Base-by-base conservation (phyloP, 2,888 invertebrate species). In the Lepidochrysops patricia region DNA sequence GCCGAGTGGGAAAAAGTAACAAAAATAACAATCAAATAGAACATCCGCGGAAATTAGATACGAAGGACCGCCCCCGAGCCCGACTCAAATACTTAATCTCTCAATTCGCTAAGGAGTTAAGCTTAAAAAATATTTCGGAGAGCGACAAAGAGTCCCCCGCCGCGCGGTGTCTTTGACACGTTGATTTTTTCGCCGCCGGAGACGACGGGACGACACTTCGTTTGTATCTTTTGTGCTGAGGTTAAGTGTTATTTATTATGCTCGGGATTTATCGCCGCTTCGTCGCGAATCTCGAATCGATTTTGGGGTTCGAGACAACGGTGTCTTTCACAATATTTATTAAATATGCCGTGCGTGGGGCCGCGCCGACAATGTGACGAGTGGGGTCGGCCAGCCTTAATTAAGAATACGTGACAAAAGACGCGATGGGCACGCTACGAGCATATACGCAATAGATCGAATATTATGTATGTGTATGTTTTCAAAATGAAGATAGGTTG, bases 401-500 rank as follows among this genome's bases (percentile, higher is more conserved):
- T 90, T 90, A 90, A 88, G 89, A 89, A 87, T 89, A 89, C 89
- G 89, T 89, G 90, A 89, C 88, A 89, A 90, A 89, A 89, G 89
- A 89, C 82, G 87, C 83, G 86, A 84, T 84, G 81, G 80, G 79
- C 82, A 83, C 82, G 85, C 80, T 85, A 84, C 78, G 84, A 83
- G 83, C n/a, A n/a, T n/a, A n/a, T n/a, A n/a, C n/a, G n/a, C n/a
- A n/a, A n/a, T n/a, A n/a, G n/a, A n/a, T n/a, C n/a, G n/a, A n/a
- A n/a, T n/a, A n/a, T n/a, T n/a, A n/a, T n/a, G n/a, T n/a, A n/a
- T n/a, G n/a, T n/a, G n/a, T n/a, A n/a, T n/a, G n/a, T n/a, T n/a
- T n/a, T n/a, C n/a, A n/a, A n/a, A n/a, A n/a, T n/a, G n/a, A n/a
- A n/a, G n/a, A n/a, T n/a, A n/a, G n/a, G n/a, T n/a, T n/a, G n/a